Evolutionary conservation across 2,113 vertebrate genomes (phyloP).

Genomic region (Sapayoa aenigma): DNA sequence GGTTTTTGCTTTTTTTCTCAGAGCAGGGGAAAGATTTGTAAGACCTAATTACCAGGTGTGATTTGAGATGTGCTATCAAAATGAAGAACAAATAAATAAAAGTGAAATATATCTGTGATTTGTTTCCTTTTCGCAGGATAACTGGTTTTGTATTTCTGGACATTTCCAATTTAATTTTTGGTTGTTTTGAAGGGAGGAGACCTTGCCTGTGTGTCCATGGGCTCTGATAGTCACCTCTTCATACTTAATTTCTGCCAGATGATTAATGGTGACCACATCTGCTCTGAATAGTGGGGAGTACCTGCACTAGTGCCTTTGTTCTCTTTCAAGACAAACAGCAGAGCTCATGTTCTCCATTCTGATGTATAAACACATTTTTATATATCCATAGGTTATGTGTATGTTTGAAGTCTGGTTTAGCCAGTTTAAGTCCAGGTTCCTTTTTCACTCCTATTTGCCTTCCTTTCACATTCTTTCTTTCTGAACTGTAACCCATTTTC

Average conservation of each 20-base stretch:
- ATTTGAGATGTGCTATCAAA: constrained; percentile 40
- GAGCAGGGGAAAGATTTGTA: constrained; percentile 24
- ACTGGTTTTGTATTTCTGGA: not conserved
- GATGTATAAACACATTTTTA: not conserved
- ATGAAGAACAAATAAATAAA: constrained; percentile 47
- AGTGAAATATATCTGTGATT: not conserved
- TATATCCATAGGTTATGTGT: not conserved
- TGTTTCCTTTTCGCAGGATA: not conserved
- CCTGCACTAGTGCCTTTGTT: not conserved
- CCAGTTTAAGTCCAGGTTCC: not conserved
- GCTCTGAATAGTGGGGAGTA: not conserved
- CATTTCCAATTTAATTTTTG: not conserved
- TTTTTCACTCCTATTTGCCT: not conserved
- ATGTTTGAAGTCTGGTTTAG: not conserved
- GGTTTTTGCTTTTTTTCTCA: constrained; percentile 22
- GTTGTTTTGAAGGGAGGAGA: not conserved
- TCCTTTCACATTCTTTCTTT: not conserved
- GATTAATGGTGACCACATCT: not conserved
- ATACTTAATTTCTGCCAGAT: not conserved
- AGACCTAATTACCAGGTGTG: constrained; percentile 9
- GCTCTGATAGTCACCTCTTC: not conserved
- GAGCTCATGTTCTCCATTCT: not conserved
- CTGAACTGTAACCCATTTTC: not conserved
- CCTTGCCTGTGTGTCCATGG: not conserved
- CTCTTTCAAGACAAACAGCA: not conserved